phyloP scores from a whole-genome alignment of 2,113 vertebrate genomes.

The Apodemus sylvaticus region DNA sequence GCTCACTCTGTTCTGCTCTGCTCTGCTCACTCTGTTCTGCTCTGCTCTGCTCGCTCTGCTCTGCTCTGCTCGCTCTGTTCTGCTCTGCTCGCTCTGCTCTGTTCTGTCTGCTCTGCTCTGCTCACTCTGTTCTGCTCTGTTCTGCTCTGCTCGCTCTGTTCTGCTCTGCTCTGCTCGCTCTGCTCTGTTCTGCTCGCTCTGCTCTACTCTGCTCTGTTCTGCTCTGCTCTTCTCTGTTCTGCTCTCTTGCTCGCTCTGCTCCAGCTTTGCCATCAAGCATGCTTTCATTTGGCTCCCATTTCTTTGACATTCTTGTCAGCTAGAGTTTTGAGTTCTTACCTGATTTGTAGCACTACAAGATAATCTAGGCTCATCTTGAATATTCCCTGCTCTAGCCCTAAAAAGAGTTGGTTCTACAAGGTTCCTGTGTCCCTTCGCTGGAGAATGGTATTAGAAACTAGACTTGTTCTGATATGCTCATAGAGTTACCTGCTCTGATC shows the following conservation, averaged over 20 bases:
- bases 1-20: no score
- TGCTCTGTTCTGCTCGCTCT: neutral
- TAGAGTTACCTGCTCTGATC: neutral
- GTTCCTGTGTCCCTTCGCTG: neutral
- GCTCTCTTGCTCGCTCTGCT: neutral
- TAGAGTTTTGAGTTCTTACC: neutral
- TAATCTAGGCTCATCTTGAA: neutral
- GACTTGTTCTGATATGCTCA: neutral
- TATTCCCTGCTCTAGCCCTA: neutral
- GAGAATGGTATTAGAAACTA: conserved; percentile 26
- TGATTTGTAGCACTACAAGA: neutral
- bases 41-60: no score
- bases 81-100: no score
- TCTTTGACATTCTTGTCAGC: neutral
- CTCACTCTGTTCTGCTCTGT: no score
- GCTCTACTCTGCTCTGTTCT: no score
- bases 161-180: no score
- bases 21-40: no score
- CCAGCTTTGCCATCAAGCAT: neutral
- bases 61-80: no score
- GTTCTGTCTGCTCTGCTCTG: no score
- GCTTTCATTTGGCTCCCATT: neutral
- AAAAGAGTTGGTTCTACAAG: neutral
- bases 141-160: no score
- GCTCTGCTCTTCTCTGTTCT: neutral